These are phyloP conservation scores for Propithecus coquereli DNA, from an alignment of 2,113 vertebrate genomes.

Conservation along the genomic window DNA sequence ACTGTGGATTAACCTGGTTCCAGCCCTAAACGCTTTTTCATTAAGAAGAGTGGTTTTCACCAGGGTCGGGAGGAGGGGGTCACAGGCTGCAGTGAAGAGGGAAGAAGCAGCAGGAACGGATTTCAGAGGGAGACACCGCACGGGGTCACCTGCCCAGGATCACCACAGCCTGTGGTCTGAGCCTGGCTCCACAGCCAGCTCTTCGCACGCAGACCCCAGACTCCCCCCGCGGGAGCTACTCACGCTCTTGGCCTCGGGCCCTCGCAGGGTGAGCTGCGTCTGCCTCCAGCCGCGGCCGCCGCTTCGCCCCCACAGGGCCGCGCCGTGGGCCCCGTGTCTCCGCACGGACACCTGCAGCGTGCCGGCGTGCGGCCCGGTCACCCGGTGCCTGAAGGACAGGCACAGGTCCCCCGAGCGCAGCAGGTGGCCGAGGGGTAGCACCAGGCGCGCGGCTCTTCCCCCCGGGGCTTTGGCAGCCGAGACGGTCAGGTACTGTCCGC, in stretches of 20 bases:
- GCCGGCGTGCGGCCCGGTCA: conserved; percentile 89
- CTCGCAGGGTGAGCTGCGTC: conserved; percentile 90
- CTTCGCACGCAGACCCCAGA: not conserved
- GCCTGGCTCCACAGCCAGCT: not conserved
- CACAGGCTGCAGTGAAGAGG: not conserved
- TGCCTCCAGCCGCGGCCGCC: conserved; percentile 93
- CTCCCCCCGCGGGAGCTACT: conserved; percentile 69
- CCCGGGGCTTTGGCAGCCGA: conserved; percentile 85
- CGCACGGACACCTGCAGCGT: conserved; percentile 93
- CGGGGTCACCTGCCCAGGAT: not conserved
- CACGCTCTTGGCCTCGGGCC: conserved; percentile 89
- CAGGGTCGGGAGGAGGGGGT: not conserved
- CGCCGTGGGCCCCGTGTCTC: conserved; percentile 85
- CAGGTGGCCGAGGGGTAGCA: conserved; percentile 85
- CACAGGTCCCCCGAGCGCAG: conserved; percentile 88
- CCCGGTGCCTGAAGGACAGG: conserved; percentile 93
- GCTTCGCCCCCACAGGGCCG: conserved; percentile 92
- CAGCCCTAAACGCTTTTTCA: not conserved
- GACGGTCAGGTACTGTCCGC: conserved; percentile 91
- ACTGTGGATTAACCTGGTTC: not conserved
- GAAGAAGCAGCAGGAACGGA: not conserved
- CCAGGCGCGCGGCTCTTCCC: conserved; percentile 87
- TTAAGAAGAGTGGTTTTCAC: not conserved
- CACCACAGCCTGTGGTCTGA: not conserved
- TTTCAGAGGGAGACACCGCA: not conserved